Conservation (phyloP, 2,888 invertebrate species). For the Pachliopta kotzebuea region DNA sequence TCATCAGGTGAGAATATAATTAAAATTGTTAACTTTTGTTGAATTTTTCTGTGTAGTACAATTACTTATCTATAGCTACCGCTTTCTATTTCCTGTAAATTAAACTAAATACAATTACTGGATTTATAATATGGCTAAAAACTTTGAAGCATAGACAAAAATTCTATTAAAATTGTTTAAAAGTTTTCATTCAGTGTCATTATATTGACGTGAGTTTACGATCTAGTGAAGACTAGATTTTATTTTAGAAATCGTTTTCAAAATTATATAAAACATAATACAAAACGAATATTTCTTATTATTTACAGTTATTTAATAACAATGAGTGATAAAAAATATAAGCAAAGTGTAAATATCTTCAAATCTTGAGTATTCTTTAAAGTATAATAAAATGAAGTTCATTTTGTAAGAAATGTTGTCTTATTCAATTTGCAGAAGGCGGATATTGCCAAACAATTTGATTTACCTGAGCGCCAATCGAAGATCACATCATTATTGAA, state of each 20-base stretch:
- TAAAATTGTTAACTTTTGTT: no score
- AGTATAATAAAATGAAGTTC: not conserved
- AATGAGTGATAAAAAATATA: slow-evolving; percentile 70
- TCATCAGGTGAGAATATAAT: no score
- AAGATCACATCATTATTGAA: slow-evolving; percentile 93
- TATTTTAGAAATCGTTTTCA: not conserved
- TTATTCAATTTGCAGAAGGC: slow-evolving; percentile 82
- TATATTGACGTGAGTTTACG: not conserved
- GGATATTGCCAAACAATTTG: slow-evolving; percentile 94
- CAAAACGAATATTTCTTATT: not conserved
- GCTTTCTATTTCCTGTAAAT: no score
- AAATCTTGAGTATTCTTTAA: not conserved
- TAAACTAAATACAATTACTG: no score
- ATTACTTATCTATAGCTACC: no score
- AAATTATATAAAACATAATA: not conserved
- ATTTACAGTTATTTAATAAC: slow-evolving; percentile 23
- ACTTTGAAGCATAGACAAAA: no score
- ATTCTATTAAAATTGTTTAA: no score
- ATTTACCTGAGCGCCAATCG: slow-evolving; percentile 93
- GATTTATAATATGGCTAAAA: no score
- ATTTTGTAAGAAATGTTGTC: not conserved
- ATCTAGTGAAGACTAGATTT: not conserved
- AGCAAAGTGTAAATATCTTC: slow-evolving; percentile 61
- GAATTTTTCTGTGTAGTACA: no score
- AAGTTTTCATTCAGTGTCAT: no score